phyloP scores from a whole-genome alignment of 2,797 vertebrate species.

The Nannoperca obscura region DNA sequence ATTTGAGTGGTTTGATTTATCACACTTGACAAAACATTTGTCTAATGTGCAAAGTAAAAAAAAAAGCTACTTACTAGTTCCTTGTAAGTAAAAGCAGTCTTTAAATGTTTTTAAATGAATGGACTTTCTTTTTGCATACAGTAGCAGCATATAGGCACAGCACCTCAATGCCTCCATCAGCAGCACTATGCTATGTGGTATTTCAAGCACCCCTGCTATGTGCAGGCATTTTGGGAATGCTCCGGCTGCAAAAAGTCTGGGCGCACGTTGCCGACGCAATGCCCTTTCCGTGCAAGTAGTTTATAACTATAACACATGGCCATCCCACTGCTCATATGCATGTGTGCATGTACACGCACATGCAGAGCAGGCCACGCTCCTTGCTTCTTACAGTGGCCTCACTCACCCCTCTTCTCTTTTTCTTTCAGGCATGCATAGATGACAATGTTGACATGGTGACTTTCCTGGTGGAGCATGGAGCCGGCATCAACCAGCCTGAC shows the following conservation, averaged over 20 bases:
- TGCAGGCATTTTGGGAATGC: slow-evolving; percentile 63
- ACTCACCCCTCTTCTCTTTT: not conserved
- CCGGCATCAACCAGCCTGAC: slow-evolving; percentile 99
- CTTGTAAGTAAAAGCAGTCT: not conserved
- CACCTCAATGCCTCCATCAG: slow-evolving; percentile 22
- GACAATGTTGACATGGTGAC: slow-evolving; percentile 99
- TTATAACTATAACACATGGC: slow-evolving; percentile 30
- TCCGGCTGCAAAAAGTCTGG: slow-evolving; percentile 64
- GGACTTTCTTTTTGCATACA: not conserved
- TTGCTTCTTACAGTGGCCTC: slow-evolving; percentile 18
- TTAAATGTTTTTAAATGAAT: not conserved
- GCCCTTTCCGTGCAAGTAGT: slow-evolving; percentile 35
- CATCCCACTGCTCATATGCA: slow-evolving; percentile 4
- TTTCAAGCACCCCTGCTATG: slow-evolving; percentile 69
- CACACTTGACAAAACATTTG: slow-evolving; percentile 9
- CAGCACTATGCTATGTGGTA: slow-evolving; percentile 58
- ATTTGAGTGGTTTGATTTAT: slow-evolving; percentile 27
- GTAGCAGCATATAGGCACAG: slow-evolving; percentile 13
- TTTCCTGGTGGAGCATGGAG: slow-evolving; percentile 98
- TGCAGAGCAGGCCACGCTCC: not conserved
- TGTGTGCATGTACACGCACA: not conserved
- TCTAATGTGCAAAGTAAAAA: not conserved
- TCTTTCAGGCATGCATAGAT: slow-evolving; percentile 96
- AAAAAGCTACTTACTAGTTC: too few species aligned
- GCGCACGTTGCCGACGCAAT: slow-evolving; percentile 34